These are phyloP conservation scores for Macrophya alboannulata DNA, from an alignment of 2,888 invertebrate genomes.

Conservation along the genomic window DNA sequence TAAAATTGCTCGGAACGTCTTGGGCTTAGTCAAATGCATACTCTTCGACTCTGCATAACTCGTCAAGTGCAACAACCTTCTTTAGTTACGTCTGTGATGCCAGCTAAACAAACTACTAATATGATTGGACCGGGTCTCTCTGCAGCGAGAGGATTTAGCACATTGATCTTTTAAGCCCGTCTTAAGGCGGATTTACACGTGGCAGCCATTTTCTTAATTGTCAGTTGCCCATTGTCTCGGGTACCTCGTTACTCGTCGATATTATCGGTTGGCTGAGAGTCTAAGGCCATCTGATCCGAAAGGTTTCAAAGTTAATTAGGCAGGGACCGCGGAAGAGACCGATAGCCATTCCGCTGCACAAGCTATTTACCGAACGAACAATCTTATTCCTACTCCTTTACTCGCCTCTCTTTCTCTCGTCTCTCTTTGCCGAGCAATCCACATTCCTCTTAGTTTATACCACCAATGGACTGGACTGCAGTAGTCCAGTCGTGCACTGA, in stretches of 20 bases:
- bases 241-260: conserved; percentile 50
- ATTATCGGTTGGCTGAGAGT: conserved; percentile 36
- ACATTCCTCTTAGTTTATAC: conserved; percentile 45
- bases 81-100: conserved; percentile 69
- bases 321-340: conserved; percentile 43
- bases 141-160: conserved; percentile 25
- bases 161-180: conserved; percentile 54
- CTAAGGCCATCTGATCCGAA: conserved; percentile 49
- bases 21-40: conserved; percentile 76
- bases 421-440: conserved; percentile 42
- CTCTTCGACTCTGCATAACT: conserved; percentile 75
- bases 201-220: conserved; percentile 53
- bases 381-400: neutral
- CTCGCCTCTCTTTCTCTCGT: neutral
- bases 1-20: conserved; percentile 65
- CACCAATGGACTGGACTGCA: neutral
- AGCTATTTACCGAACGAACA: conserved; percentile 50
- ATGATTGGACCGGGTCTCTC: conserved; percentile 63
- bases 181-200: conserved; percentile 55
- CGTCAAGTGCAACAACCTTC: conserved; percentile 72
- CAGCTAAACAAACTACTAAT: conserved; percentile 60
- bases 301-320: conserved; percentile 50
- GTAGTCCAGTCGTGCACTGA: conserved; percentile 18
- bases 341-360: conserved; percentile 47
- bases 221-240: conserved; percentile 46